These are phyloP conservation scores for Gisinianus flammeolus DNA, from an alignment of 2,888 invertebrate genomes.

Conservation along the genomic window DNA sequence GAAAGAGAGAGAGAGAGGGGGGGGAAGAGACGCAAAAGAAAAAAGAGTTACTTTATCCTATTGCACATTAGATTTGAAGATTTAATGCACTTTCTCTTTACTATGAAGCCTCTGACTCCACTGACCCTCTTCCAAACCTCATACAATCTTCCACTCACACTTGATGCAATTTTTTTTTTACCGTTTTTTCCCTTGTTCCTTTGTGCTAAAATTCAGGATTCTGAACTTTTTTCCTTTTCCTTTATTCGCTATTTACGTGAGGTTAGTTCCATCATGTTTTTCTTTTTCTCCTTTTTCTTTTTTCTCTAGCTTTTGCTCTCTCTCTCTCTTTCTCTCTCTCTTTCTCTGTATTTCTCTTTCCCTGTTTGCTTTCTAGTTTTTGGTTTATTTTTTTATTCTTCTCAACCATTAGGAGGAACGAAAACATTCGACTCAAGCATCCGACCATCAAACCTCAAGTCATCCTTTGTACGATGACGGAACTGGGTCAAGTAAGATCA, in stretches of 20 bases:
- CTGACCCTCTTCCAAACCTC: constrained; percentile 1
- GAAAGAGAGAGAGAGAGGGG: not conserved
- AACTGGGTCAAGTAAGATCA: not conserved
- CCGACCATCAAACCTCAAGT: no score
- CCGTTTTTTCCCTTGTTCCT: not conserved
- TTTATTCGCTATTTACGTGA: not conserved
- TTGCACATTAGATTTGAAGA: not conserved
- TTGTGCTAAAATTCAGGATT: not conserved
- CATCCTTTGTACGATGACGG: not conserved
- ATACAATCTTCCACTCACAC: not conserved
- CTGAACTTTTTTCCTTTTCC: not conserved
- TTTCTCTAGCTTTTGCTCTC: no score
- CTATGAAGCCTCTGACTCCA: not conserved
- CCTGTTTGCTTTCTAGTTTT: no score
- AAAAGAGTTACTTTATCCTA: not conserved
- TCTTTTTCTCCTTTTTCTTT: not conserved
- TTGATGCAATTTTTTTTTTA: not conserved
- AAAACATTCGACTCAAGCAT: no score
- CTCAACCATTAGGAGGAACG: no score
- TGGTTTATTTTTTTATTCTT: no score
- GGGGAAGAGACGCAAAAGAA: not conserved
- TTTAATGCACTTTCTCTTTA: not conserved
- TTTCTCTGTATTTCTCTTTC: no score
- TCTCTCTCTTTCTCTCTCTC: not conserved
- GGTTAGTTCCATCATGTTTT: not conserved